Conservation (phyloP, 2,888 invertebrate species). For the Hartigia nigra region DNA sequence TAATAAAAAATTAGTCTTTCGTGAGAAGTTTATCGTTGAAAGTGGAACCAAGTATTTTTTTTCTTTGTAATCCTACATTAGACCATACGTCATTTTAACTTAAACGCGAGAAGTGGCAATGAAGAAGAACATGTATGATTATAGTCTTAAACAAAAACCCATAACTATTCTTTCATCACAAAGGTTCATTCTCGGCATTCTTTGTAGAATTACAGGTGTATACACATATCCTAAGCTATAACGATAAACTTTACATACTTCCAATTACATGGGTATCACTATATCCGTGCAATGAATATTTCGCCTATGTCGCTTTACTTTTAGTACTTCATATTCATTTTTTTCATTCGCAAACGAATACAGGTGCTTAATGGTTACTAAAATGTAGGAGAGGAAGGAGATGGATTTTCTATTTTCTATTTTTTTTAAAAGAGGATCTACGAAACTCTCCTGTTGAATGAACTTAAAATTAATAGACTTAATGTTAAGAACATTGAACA, state of each 20-base stretch:
- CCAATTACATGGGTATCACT: slow-evolving; percentile 9
- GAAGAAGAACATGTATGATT: background rate
- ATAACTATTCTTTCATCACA: slow-evolving; percentile 4
- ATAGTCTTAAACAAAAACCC: background rate
- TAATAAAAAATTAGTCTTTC: background rate
- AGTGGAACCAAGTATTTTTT: background rate
- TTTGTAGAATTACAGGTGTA: slow-evolving; percentile 17
- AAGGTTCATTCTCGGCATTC: slow-evolving; percentile 14
- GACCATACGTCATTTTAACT: background rate
- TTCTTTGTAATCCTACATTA: background rate
- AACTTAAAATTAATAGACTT: slow-evolving; percentile 4
- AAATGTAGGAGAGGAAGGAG: background rate
- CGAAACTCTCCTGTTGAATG: background rate
- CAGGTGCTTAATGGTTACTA: slow-evolving; percentile 9
- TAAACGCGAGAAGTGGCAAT: background rate
- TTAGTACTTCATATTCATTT: background rate
- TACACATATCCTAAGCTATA: slow-evolving; percentile 15
- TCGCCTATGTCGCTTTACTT: background rate
- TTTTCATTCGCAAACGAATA: slow-evolving; percentile 8
- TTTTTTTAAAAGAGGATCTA: background rate
- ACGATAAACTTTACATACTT: slow-evolving; percentile 20
- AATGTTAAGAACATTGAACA: slow-evolving; percentile 2
- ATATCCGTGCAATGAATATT: slow-evolving; percentile 4
- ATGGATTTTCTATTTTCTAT: background rate
- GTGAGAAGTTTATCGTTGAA: background rate